Evolutionary conservation across 2,797 vertebrate species (phyloP).

Genomic region (Macrochelys suwanniensis): DNA sequence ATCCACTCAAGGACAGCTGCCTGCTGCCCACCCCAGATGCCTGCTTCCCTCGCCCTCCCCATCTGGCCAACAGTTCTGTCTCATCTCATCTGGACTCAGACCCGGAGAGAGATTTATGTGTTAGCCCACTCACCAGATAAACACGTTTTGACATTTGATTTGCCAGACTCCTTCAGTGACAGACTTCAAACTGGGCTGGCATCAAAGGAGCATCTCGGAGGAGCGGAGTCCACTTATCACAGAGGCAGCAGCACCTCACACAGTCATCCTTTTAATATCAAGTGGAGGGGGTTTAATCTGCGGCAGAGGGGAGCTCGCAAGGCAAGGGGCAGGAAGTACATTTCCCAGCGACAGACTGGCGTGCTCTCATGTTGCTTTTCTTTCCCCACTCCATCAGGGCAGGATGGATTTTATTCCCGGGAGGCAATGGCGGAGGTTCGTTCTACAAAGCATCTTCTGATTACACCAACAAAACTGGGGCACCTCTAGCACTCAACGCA

Average conservation of each 20-base stretch:
- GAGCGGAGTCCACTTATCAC: not conserved
- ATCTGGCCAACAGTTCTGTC: slow-evolving; percentile 46
- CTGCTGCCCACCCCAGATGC: not conserved
- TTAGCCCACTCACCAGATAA: slow-evolving; percentile 8
- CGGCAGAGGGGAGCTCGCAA: not conserved
- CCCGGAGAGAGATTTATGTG: slow-evolving; percentile 54
- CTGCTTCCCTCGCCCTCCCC: not conserved
- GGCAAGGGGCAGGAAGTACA: not conserved
- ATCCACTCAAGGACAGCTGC: slow-evolving; percentile 40
- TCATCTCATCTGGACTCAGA: slow-evolving; percentile 47
- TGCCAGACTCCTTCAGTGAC: slow-evolving; percentile 31
- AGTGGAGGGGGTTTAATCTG: not conserved
- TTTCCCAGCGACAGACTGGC: not conserved
- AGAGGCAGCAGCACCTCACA: not conserved
- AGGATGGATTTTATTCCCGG: slow-evolving; percentile 1
- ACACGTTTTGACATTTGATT: slow-evolving; percentile 46
- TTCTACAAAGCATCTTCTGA: not conserved
- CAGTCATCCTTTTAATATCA: not conserved
- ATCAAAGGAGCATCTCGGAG: slow-evolving; percentile 4
- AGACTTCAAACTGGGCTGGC: not conserved
- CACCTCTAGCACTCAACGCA: not conserved
- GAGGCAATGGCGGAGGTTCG: not conserved
- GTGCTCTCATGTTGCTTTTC: not conserved
- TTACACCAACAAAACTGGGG: not conserved
- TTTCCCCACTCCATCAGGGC: not conserved